phyloP scores from a whole-genome alignment of 2,797 vertebrate species.

The Hozukius guyotensis region DNA sequence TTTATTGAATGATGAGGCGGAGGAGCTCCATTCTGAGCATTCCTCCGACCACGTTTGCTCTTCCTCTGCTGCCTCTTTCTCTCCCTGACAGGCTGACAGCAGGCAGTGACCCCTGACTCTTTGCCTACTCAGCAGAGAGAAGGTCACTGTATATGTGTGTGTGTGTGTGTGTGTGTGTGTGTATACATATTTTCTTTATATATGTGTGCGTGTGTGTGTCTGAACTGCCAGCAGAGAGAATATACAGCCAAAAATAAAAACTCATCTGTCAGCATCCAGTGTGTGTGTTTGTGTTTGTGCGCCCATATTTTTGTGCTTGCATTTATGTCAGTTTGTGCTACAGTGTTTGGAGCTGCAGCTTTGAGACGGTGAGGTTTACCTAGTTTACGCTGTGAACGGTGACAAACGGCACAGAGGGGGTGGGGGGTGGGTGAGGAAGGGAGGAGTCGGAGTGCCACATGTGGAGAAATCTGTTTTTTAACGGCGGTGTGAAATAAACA shows the following conservation, averaged over 20 bases:
- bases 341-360: slow-evolving; percentile 43
- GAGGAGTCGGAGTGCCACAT: slow-evolving; percentile 20
- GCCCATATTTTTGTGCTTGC: slow-evolving; percentile 56
- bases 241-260: slow-evolving; percentile 83
- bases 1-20: slow-evolving; percentile 69
- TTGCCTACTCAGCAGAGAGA: slow-evolving; percentile 81
- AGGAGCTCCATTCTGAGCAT: slow-evolving; percentile 50
- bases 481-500: slow-evolving; percentile 20
- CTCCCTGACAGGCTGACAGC: slow-evolving; percentile 78
- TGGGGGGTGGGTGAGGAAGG: slow-evolving; percentile 13
- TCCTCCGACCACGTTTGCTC: slow-evolving; percentile 49
- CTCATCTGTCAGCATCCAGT: slow-evolving; percentile 78
- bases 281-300: slow-evolving; percentile 42
- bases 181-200: slow-evolving; percentile 47
- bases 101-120: slow-evolving; percentile 80
- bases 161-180: slow-evolving; percentile 34
- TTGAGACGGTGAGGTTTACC: slow-evolving; percentile 57
- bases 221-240: slow-evolving; percentile 77
- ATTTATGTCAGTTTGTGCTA: slow-evolving; percentile 61
- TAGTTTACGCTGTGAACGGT: slow-evolving; percentile 53
- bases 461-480: slow-evolving; percentile 33
- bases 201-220: slow-evolving; percentile 62
- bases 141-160: slow-evolving; percentile 71
- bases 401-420: slow-evolving; percentile 40
- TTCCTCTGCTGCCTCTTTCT: slow-evolving; percentile 42